Conservation (phyloP, 2,113 vertebrate species). For the Montifringilla adamsi region DNA sequence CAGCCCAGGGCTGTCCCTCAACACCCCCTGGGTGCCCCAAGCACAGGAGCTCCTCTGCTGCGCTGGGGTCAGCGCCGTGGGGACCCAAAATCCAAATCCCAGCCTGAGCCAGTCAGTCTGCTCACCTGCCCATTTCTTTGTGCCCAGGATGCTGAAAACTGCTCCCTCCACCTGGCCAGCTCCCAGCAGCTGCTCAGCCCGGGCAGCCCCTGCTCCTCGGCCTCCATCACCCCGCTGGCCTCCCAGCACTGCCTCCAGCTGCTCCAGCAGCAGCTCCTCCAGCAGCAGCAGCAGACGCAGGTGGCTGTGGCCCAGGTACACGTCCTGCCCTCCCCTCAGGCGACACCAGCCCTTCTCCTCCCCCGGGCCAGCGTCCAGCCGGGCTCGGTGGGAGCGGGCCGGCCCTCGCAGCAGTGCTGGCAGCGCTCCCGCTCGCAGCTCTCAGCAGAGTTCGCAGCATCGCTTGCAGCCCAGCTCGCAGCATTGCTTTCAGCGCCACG, state of each 20-base stretch:
- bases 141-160: slow-evolving; percentile 74
- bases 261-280: slow-evolving; percentile 84
- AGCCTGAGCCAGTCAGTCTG: fast-evolving
- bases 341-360: not conserved
- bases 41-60: fast-evolving
- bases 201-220: slow-evolving; percentile 66
- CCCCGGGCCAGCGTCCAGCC: not conserved
- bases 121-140: slow-evolving; percentile 1
- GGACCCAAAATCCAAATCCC: not conserved
- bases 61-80: fast-evolving
- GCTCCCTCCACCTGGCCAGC: slow-evolving; percentile 58
- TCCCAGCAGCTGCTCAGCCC: slow-evolving; percentile 69
- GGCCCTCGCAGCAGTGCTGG: not conserved
- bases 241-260: slow-evolving; percentile 83
- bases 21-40: fast-evolving
- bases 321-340: not conserved
- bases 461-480: not conserved
- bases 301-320: slow-evolving; percentile 87
- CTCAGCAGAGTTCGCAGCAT: not conserved
- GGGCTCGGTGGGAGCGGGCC: not conserved
- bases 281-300: slow-evolving; percentile 88
- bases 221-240: slow-evolving; percentile 77
- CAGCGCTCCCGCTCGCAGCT: not conserved
- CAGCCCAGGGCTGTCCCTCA: not conserved
- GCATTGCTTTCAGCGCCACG: not conserved